Evolutionary conservation across 1,140 invertebrate genomes (phyloP).

Genomic region (Zaprionus nigranus): DNA sequence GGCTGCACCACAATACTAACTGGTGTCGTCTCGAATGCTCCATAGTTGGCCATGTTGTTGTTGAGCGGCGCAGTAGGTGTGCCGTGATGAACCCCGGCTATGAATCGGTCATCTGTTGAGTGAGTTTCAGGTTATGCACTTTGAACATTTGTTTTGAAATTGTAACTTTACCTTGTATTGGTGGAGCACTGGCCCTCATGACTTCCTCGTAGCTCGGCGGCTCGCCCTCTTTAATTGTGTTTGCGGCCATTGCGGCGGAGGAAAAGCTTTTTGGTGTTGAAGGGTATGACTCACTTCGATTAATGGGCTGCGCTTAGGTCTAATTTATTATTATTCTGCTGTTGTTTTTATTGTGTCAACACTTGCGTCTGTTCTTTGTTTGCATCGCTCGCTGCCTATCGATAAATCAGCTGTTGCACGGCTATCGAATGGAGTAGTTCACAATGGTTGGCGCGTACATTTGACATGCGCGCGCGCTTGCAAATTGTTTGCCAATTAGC

Average conservation of each 20-base stretch:
- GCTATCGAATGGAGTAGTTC: conserved; percentile 19
- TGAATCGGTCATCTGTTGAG: conserved; percentile 46
- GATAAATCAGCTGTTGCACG: conserved; percentile 37
- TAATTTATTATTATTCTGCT: conserved; percentile 25
- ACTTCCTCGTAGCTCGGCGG: conserved; percentile 73
- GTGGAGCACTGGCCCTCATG: conserved; percentile 49
- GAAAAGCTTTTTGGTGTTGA: conserved; percentile 16
- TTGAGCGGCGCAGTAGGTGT: conserved; percentile 51
- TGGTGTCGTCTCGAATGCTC: conserved; percentile 75
- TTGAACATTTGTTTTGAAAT: background rate
- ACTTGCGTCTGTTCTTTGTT: conserved; percentile 28
- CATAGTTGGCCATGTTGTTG: conserved; percentile 69
- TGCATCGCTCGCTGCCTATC: conserved; percentile 30
- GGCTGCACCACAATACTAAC: conserved; percentile 73
- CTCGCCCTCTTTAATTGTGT: conserved; percentile 48
- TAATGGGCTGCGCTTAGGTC: conserved; percentile 3
- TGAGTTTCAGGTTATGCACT: background rate
- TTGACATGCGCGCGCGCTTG: background rate
- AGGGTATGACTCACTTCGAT: conserved; percentile 25
- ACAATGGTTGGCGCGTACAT: conserved; percentile 1
- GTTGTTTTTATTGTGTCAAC: conserved; percentile 40
- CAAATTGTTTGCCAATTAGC: background rate
- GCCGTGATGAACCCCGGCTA: conserved; percentile 60
- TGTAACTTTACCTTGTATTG: conserved; percentile 19
- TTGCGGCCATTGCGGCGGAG: conserved; percentile 24